Conservation (phyloP, 1,140 invertebrate species). For the Brachionus plicatilis region DNA sequence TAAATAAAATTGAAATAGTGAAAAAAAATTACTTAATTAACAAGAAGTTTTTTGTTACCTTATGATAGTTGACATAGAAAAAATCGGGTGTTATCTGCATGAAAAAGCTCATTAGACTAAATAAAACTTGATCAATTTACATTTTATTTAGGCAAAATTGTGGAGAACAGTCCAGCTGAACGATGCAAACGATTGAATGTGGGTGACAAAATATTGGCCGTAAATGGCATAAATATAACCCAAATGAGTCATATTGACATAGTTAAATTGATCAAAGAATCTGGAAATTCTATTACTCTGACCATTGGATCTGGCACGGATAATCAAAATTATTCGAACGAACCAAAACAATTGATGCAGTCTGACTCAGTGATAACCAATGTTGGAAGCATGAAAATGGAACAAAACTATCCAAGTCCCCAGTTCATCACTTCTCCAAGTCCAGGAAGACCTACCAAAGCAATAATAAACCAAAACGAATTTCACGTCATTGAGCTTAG, state of each 20-base stretch:
- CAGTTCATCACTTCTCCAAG: constrained; percentile 13
- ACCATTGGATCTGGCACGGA: constrained; percentile 68
- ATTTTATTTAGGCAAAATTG: constrained; percentile 67
- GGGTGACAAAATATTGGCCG: constrained; percentile 89
- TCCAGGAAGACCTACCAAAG: neutral
- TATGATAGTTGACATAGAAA: neutral
- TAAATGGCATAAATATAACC: constrained; percentile 85
- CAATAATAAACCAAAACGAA: constrained; percentile 28
- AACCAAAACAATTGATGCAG: neutral
- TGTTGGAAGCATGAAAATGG: neutral
- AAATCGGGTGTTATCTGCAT: neutral
- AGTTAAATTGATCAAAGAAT: constrained; percentile 84
- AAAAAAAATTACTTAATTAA: neutral
- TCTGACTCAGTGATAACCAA: neutral
- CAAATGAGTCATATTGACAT: constrained; percentile 90
- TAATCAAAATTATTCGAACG: neutral
- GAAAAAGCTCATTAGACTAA: neutral
- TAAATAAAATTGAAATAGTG: neutral
- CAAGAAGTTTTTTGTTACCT: neutral
- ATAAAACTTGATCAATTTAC: neutral
- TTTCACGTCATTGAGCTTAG: constrained; percentile 29
- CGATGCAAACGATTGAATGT: constrained; percentile 79
- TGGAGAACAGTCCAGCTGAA: constrained; percentile 89
- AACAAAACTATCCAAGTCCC: neutral
- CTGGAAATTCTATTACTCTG: constrained; percentile 79